Evolutionary conservation across 2,797 vertebrate species (phyloP).

Genomic region (Presbytis comata): DNA sequence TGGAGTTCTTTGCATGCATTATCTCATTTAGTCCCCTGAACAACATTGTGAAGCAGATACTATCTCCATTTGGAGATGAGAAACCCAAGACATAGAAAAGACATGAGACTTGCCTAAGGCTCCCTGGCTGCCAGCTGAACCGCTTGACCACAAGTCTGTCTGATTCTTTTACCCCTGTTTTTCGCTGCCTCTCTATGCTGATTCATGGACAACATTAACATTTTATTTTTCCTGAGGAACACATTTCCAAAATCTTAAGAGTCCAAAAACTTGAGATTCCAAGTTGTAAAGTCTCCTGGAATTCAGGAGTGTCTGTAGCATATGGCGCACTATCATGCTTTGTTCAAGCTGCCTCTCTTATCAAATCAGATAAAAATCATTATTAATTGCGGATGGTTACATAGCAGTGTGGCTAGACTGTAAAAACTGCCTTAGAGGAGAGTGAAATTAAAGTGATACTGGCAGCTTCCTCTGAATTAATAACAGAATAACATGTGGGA

Average conservation of each 20-base stretch:
- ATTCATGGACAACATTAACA: conserved; percentile 73
- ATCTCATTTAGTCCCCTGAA: background rate
- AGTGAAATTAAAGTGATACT: conserved; percentile 61
- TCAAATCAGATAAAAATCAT: conserved; percentile 28
- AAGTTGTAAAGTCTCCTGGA: conserved; percentile 81
- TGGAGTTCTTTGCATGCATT: background rate
- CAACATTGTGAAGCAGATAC: background rate
- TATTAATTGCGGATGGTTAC: conserved; percentile 83
- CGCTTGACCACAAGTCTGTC: background rate
- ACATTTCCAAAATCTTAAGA: conserved; percentile 78
- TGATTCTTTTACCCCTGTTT: background rate
- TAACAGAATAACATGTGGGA: conserved; percentile 39
- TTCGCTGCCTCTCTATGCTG: background rate
- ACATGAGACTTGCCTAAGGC: background rate
- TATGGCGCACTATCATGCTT: conserved; percentile 76
- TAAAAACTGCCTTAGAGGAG: conserved; percentile 76
- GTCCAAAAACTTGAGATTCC: conserved; percentile 84
- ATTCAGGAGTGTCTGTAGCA: conserved; percentile 84
- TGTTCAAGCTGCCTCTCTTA: conserved; percentile 78
- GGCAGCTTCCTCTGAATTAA: conserved; percentile 64
- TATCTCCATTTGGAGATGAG: background rate
- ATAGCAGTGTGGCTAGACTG: conserved; percentile 66
- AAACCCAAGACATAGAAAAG: background rate
- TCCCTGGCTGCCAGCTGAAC: background rate
- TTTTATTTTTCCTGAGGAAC: conserved; percentile 78